Evolutionary conservation across 1,140 invertebrate genomes (phyloP).

Genomic region (Cyclina sinensis): DNA sequence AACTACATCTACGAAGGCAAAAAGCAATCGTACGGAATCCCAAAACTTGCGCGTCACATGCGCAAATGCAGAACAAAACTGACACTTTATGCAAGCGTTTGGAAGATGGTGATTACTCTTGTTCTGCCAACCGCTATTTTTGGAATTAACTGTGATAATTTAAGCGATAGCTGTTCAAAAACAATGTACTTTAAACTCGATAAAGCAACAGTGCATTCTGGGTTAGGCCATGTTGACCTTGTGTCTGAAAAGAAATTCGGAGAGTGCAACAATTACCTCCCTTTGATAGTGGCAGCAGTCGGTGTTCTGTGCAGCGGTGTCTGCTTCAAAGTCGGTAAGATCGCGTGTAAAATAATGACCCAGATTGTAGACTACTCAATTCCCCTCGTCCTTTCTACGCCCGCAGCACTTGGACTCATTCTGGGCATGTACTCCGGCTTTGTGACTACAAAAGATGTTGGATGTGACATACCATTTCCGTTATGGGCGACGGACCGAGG

Average conservation of each 20-base stretch:
- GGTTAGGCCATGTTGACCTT: constrained; percentile 39
- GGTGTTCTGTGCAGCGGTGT: constrained; percentile 73
- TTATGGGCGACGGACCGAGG: constrained; percentile 31
- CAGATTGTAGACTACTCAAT: constrained; percentile 78
- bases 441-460: constrained; percentile 35
- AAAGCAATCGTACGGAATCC: constrained; percentile 58
- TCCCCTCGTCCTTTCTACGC: constrained; percentile 74
- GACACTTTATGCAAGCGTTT: constrained; percentile 73
- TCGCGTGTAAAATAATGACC: constrained; percentile 78
- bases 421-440: constrained; percentile 62
- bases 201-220: constrained; percentile 13
- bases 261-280: constrained; percentile 66
- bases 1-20: constrained; percentile 78
- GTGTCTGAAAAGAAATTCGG: background rate
- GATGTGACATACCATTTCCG: constrained; percentile 83
- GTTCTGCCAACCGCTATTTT: constrained; percentile 67
- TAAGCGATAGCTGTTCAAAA: constrained; percentile 37
- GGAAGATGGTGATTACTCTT: constrained; percentile 78
- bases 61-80: constrained; percentile 74
- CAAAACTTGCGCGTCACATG: constrained; percentile 47
- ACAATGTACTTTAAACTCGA: constrained; percentile 63
- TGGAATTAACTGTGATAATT: constrained; percentile 42
- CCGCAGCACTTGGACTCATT: constrained; percentile 75
- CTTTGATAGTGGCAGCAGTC: constrained; percentile 73
- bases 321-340: constrained; percentile 78